Evolutionary conservation across 2,113 vertebrate genomes (phyloP).

Genomic region (Leptodactylus fuscus): DNA sequence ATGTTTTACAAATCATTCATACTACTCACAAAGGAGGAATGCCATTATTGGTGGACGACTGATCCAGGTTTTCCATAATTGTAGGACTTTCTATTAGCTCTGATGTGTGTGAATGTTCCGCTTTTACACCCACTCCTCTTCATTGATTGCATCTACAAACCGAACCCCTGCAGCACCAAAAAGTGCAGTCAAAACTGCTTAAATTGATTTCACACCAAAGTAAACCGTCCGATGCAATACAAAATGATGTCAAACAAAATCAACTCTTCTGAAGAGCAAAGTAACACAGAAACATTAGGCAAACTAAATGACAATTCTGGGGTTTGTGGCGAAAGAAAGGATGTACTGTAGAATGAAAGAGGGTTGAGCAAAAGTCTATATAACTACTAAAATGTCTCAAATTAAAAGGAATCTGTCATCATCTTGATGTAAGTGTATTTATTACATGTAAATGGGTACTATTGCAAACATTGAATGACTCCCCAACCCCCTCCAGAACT

Average conservation of each 20-base stretch:
- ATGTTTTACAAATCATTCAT: background rate
- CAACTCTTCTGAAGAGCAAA: background rate
- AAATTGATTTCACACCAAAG: slow-evolving; percentile 37
- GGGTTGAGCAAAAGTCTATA: no score
- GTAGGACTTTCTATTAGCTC: background rate
- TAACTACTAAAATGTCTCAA: no score
- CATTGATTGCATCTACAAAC: slow-evolving; percentile 33
- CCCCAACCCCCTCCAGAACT: no score
- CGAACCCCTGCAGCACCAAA: slow-evolving; percentile 30
- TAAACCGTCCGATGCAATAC: slow-evolving; percentile 11
- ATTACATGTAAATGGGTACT: no score
- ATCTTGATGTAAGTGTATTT: no score
- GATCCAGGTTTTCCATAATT: background rate
- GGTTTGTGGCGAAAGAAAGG: no score
- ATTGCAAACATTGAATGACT: no score
- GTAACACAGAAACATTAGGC: background rate
- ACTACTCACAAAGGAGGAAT: background rate
- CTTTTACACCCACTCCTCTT: slow-evolving; percentile 9
- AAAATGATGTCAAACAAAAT: slow-evolving; percentile 33
- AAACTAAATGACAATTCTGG: slow-evolving; percentile 7
- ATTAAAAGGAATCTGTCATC: no score
- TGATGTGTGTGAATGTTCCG: background rate
- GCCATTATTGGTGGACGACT: background rate
- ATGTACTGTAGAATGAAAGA: no score
- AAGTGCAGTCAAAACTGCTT: slow-evolving; percentile 38